These are phyloP conservation scores for Colaptes auratus DNA, from an alignment of 2,113 vertebrate genomes.

Conservation along the genomic window DNA sequence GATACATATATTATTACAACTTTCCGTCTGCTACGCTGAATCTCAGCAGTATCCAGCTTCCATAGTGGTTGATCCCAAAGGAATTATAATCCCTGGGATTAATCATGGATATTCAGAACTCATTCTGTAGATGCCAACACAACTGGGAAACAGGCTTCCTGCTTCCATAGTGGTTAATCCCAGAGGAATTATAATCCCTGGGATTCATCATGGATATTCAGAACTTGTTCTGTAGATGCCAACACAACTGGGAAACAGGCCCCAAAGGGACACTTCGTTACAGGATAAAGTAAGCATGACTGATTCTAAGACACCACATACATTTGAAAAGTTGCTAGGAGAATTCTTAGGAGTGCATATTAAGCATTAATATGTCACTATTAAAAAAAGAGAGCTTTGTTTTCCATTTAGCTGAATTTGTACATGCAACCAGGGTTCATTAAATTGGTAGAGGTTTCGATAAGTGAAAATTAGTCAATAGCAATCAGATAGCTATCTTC, in stretches of 20 bases:
- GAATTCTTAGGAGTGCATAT: background rate
- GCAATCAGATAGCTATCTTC: background rate
- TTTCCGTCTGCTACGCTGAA: background rate
- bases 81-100: background rate
- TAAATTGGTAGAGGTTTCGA: background rate
- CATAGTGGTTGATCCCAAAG: background rate
- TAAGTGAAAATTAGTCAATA: background rate
- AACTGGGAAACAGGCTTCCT: background rate
- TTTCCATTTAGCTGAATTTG: rapidly evolving
- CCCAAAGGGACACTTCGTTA: background rate
- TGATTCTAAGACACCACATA: background rate
- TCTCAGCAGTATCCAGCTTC: background rate
- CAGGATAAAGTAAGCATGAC: background rate
- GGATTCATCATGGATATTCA: too few relatives aligned
- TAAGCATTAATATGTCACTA: background rate
- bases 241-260: background rate
- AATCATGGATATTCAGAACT: background rate
- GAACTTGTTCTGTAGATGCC: background rate
- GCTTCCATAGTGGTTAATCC: too few relatives aligned
- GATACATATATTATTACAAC: background rate
- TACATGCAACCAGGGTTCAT: background rate
- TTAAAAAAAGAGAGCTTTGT: background rate
- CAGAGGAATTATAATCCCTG: too few relatives aligned
- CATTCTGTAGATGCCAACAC: background rate
- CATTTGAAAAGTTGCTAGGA: background rate